Percentiles rank a stretch among this genome's conserved stretches.
Conservation (phyloP, 2,888 invertebrate species). For the Oxystoma pomonae region DNA sequence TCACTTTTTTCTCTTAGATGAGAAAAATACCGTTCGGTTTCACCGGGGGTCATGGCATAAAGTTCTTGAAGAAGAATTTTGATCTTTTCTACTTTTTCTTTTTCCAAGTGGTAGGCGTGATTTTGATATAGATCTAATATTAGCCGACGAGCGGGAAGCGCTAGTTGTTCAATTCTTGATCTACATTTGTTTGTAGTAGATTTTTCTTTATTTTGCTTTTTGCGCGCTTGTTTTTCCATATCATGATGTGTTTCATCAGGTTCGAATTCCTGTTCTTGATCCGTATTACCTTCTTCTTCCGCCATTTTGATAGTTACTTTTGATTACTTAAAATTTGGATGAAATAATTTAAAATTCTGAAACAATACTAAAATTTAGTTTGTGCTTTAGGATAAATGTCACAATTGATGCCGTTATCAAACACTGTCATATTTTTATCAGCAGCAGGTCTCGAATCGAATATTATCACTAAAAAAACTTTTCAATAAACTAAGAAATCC, state of each 20-base stretch:
- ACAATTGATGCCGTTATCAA: too few relatives aligned
- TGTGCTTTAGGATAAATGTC: too few relatives aligned
- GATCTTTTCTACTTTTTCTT: slow-evolving; percentile 51
- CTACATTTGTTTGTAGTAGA: slow-evolving; percentile 27
- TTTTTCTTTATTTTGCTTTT: background rate
- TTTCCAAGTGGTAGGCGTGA: slow-evolving; percentile 50
- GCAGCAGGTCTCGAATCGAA: too few relatives aligned
- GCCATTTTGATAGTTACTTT: too few relatives aligned
- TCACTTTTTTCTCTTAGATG: slow-evolving; percentile 39
- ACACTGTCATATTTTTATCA: too few relatives aligned
- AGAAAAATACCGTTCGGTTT: slow-evolving; percentile 58
- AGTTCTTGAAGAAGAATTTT: slow-evolving; percentile 54
- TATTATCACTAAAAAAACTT: too few relatives aligned
- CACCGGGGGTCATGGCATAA: slow-evolving; percentile 45
- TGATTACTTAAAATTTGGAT: too few relatives aligned
- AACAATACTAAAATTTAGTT: too few relatives aligned
- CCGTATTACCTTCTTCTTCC: background rate
- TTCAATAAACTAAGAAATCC: too few relatives aligned
- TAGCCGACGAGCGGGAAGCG: slow-evolving; percentile 51
- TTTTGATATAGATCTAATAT: slow-evolving; percentile 54
- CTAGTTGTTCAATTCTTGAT: slow-evolving; percentile 50
- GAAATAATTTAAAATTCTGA: too few relatives aligned
- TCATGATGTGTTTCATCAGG: background rate
- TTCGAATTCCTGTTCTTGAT: background rate
- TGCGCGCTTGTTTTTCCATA: background rate